Conservation (phyloP, 2,113 vertebrate genomes). For the Chrysochloris asiatica region DNA sequence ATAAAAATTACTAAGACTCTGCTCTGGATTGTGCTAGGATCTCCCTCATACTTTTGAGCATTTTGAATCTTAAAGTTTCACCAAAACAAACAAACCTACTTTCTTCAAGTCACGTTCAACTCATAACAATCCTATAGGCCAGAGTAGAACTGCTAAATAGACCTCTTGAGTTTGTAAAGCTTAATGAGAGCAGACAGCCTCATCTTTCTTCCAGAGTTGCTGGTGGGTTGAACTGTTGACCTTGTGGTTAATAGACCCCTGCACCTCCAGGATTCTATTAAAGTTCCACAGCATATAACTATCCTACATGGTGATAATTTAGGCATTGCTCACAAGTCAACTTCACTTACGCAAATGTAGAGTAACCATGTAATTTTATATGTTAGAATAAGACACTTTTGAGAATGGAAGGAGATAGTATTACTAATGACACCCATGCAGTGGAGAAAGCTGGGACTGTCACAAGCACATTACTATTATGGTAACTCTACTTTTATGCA, state of each 20-base stretch:
- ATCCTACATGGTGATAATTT: background rate
- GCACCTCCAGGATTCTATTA: too few relatives aligned
- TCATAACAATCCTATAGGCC: too few relatives aligned
- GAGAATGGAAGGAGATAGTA: background rate
- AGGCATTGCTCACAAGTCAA: background rate
- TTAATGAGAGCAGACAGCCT: too few relatives aligned
- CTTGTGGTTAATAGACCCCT: too few relatives aligned
- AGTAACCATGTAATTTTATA: background rate
- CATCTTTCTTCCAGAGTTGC: too few relatives aligned
- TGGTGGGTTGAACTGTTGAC: too few relatives aligned
- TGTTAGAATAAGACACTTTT: background rate
- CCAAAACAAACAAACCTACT: too few relatives aligned
- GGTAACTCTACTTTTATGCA: background rate
- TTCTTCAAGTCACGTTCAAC: too few relatives aligned
- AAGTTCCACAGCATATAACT: background rate
- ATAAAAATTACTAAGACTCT: background rate
- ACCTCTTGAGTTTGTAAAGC: too few relatives aligned
- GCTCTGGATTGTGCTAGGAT: background rate
- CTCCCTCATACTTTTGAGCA: background rate
- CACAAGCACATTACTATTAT: background rate
- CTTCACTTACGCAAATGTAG: background rate
- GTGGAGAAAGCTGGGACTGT: background rate
- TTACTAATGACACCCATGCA: background rate
- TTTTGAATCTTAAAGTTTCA: conserved; percentile 11
- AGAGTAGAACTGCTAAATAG: too few relatives aligned